Evolutionary conservation across 53 echinoderm and acorn worm genomes (phyloP), one percentile per base, ranked within the genome.

Genomic region (Temnopleurus reevesii): DNA sequence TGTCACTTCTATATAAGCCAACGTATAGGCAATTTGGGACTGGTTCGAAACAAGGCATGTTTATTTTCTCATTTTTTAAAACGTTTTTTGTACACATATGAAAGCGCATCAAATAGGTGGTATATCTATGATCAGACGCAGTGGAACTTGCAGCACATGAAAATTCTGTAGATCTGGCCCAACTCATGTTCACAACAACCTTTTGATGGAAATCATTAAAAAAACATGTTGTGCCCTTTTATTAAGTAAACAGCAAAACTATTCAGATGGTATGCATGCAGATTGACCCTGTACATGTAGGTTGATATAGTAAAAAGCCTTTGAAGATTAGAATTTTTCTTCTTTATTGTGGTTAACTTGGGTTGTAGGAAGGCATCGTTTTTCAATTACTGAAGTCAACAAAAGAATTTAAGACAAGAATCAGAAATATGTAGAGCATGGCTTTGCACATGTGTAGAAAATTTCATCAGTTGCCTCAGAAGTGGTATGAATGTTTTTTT

Each of bases 271-370:
- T 33, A 63, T 63, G 63, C 38, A 36, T 71, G n/a, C 21, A 41
- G 71, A 71, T 71, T 21, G 71, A 36, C 71, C 71, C 8, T 71
- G 71, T 36, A 41, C 10, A 49, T 38, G 41, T 71, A 41, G 36
- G 71, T 38, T 71, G 71, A 71, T 71, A 36, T 71, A 71, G 43
- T 71, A 38, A 17, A 23, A 71, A 71, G 71, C 36, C 41, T 41
- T 71, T 3, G 71, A 71, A 71, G 71, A 41, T 36, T 23, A 71
- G 7, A 71, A 38, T 23, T n/a, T 21, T 36, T 8, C 15, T 63
- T 63, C 63, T 71, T 41, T n/a, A 41, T 0, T n/a, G 41, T 71
- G 71, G 41, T 71, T 71, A 0, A 41, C 21, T 71, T 41, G 41
- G 19, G 21, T 38, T n/a, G 21, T 58, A 26, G 38, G 1, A 8